Evolutionary conservation across 2,888 invertebrate species (phyloP), one percentile per base, ranked within the genome.

Genomic region (Endotricha flammealis): DNA sequence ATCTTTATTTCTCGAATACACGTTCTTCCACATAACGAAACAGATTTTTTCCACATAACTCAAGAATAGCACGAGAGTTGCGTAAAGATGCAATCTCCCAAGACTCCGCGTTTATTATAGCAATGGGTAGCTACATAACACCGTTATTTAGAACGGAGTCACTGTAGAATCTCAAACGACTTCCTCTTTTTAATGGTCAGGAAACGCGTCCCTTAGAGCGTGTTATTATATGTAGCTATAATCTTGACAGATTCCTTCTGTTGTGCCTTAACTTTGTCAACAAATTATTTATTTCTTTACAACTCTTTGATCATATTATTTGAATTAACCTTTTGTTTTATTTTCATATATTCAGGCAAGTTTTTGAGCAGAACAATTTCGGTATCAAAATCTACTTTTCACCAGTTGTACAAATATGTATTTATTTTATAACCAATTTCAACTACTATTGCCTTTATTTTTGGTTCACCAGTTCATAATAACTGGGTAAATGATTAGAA

Each of bases 111-210:
- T 64, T 64, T 67, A 65, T 73, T 76, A 73, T 72, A 67, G 62
- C 64, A 64, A 59, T 35, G 49, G 52, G 45, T 48, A 46, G 55
- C 65, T 57, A 56, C 66, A 62, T 70, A 76, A 70, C 63, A 61
- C 69, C 66, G 70, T 74, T 78, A 77, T 72, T 42, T 71, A 73
- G 66, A 72, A 70, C 67, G 62, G 59, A 53, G 63, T 56, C 66
- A 62, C 63, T 56, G 61, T 69, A 60, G 69, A 71, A 76, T 76
- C 57, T 50, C 60, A 76, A 78, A 79, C 76, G 75, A 73, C 66
- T 80, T 80, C 76, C 78, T 67, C 57, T 60, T 57, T 59, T 64
- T 71, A 69, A 69, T 67, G 53, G 54, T 58, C 71, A 71, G 78
- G 74, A 77, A 79, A 69, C 56, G 60, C 51, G 64, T 66, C 66